Base-by-base conservation (phyloP, 2,113 vertebrate species). In the Ophthalmolycus amberensis region DNA sequence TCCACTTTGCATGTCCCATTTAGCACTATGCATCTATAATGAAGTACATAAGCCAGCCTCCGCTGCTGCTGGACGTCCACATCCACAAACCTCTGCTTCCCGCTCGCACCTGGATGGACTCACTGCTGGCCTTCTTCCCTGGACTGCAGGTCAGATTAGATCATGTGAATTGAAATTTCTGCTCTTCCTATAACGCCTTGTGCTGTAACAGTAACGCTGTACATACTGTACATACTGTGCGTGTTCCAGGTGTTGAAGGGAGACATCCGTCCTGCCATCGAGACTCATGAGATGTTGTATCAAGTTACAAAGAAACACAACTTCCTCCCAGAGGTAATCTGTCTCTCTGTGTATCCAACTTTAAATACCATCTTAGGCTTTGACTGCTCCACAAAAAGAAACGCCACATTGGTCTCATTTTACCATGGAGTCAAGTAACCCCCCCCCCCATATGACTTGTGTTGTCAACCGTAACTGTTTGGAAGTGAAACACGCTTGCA, bases 301-400 rank as follows among this genome's bases (percentile, higher is more conserved):
- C 98, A 99, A 91, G 98, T 99, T 81, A 99, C 98, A 88, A 99
- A 99, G 94, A 99, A 99, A 86, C 98, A 99, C 93, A 99, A 99
- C 92, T 99, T 99, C 85, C 96, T 99, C 78, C 98, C 98, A 32
- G 98, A 99, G 97, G 98, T 99, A 95, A 85, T 67, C 2, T 63
- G 54, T 78, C 42, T 82, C 15, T 72, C 5, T 62, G 14, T 48
- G 25, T 44, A 25, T 14, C 65, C 11, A 22, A 46, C n/a, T 29
- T 27, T 40, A 58, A 67, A 25, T 37, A 25, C n/a, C 20, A 27
- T 2, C 37, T 32, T 6, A 2, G 27, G 18, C 18, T 72, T 63
- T 46, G 29, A 44, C 54, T 40, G 18, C 48, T 2, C 1, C 38
- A 27, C 10, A 42, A 34, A 34, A 34, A 34, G 6, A 34, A 34